These are phyloP conservation scores for Microplitis mediator DNA, from an alignment of 1,140 invertebrate species.

Conservation along the genomic window DNA sequence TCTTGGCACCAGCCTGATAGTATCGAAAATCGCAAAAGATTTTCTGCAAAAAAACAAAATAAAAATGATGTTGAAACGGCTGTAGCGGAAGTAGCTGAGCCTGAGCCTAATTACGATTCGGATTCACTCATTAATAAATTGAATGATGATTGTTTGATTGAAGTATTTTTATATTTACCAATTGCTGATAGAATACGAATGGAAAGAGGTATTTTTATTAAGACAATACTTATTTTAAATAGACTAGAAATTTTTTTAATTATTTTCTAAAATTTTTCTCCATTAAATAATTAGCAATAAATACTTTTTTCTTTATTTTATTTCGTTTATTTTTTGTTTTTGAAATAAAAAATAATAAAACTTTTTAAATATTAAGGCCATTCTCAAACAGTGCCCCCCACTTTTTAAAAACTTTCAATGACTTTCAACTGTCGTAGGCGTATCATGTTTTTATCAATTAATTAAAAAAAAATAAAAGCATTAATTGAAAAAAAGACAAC, in stretches of 20 bases:
- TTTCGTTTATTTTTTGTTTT: no score
- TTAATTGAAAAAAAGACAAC: no score
- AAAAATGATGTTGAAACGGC: slow-evolving; percentile 16
- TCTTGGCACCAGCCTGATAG: slow-evolving; percentile 59
- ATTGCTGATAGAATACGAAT: slow-evolving; percentile 50
- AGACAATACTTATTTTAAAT: background rate
- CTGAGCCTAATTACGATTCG: slow-evolving; percentile 23
- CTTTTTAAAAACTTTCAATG: no score
- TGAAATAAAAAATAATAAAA: no score
- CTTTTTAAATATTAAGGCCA: no score
- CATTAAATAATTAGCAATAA: background rate
- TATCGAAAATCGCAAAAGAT: slow-evolving; percentile 46
- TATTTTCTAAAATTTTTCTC: background rate
- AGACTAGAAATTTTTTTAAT: background rate
- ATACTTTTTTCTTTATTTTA: no score
- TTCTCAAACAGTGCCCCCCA: no score
- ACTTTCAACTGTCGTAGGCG: no score
- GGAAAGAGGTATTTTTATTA: slow-evolving; percentile 46
- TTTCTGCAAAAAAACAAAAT: slow-evolving; percentile 32
- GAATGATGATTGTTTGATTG: slow-evolving; percentile 56
- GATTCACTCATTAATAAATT: slow-evolving; percentile 44
- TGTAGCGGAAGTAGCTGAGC: slow-evolving; percentile 25
- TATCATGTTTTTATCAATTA: no score
- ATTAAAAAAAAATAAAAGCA: no score
- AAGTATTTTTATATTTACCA: slow-evolving; percentile 52